Conservation (phyloP, 2,888 invertebrate species). For the Diadegma fenestrale region DNA sequence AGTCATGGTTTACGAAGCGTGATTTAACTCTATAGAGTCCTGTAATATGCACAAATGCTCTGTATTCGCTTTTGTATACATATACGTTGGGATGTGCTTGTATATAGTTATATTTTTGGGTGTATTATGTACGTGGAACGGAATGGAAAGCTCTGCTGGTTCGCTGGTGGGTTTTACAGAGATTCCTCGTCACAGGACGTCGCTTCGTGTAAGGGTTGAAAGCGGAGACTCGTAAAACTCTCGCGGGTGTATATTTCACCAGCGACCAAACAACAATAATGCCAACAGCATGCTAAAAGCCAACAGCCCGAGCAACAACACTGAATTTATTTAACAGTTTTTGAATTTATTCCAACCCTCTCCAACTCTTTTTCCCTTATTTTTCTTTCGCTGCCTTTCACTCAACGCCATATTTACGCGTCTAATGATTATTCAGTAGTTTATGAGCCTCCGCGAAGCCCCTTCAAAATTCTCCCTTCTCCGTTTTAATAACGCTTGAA, state of each 20-base stretch:
- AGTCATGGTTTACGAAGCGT: slow-evolving; percentile 76
- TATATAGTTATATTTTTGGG: not conserved
- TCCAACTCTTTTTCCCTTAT: not conserved
- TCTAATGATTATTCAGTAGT: slow-evolving; percentile 64
- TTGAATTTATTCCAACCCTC: slow-evolving; percentile 54
- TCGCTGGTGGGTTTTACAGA: slow-evolving; percentile 12
- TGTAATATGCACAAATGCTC: slow-evolving; percentile 10
- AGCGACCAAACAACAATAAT: slow-evolving; percentile 39
- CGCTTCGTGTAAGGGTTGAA: slow-evolving; percentile 17
- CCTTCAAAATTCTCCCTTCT: slow-evolving; percentile 20
- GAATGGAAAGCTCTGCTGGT: slow-evolving; percentile 28
- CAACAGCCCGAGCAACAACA: slow-evolving; percentile 52
- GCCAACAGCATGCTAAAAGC: slow-evolving; percentile 25
- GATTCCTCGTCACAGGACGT: slow-evolving; percentile 26
- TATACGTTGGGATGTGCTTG: not conserved
- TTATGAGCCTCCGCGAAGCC: slow-evolving; percentile 17
- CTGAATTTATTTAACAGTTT: slow-evolving; percentile 63
- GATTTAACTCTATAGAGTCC: slow-evolving; percentile 55
- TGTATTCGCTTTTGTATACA: not conserved
- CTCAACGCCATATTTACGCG: slow-evolving; percentile 18
- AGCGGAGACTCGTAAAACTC: slow-evolving; percentile 61
- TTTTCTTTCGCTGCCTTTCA: not conserved
- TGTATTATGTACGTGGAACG: slow-evolving; percentile 22
- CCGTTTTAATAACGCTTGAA: slow-evolving; percentile 55
- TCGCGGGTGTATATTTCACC: slow-evolving; percentile 34